These are phyloP conservation scores for Penaeus vannamei DNA, from an alignment of 1,140 invertebrate species.

Conservation along the genomic window DNA sequence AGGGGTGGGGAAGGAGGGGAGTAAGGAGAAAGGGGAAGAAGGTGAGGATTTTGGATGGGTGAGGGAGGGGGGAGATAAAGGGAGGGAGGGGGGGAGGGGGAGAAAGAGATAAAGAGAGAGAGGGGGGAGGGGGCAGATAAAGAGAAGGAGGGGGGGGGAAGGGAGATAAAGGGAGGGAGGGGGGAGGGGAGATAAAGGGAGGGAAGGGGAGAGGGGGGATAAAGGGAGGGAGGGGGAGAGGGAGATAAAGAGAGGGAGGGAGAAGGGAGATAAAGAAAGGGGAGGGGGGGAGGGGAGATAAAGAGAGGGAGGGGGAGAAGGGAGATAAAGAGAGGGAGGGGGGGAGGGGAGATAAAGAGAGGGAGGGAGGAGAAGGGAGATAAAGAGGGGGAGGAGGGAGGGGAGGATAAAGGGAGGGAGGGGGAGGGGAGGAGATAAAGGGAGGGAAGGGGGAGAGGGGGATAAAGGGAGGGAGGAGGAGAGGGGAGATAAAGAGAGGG, in stretches of 20 bases:
- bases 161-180: no score
- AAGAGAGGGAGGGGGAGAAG: neutral
- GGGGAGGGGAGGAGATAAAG: neutral
- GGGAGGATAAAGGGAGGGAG: neutral
- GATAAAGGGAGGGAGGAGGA: no score
- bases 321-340: neutral
- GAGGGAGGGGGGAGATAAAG: neutral
- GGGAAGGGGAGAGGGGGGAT: neutral
- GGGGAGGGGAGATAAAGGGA: neutral
- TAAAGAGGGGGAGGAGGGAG: neutral
- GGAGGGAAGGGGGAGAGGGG: neutral
- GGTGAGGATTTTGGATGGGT: neutral
- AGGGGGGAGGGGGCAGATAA: neutral
- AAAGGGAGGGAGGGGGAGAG: neutral
- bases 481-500: neutral
- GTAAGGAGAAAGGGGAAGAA: neutral
- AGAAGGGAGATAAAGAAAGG: no score
- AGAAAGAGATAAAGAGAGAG: neutral
- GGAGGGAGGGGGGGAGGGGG: neutral
- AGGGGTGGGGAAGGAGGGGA: neutral
- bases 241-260: neutral
- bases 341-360: neutral
- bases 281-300: no score
- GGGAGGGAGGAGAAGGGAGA: neutral
- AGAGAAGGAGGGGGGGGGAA: no score